Conservation (phyloP, 2,888 invertebrate genomes). For the Hypomecis punctinalis region DNA sequence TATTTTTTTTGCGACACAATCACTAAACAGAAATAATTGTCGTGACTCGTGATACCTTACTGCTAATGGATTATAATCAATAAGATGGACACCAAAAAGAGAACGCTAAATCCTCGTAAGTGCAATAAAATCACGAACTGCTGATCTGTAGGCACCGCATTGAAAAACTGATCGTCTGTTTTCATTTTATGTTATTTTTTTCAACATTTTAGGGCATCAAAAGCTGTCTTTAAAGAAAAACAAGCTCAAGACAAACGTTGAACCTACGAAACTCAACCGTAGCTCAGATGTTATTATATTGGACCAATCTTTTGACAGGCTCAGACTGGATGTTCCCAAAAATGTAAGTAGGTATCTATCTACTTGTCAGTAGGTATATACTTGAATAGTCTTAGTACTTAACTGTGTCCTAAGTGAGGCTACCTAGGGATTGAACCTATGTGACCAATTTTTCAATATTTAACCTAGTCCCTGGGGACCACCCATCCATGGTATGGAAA, state of each 20-base stretch:
- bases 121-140: conserved; percentile 15
- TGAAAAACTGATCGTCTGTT: not conserved
- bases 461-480: no score
- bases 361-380: not conserved
- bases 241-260: conserved; percentile 52
- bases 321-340: conserved; percentile 58
- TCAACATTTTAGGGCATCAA: conserved; percentile 68
- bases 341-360: conserved; percentile 59
- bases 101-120: conserved; percentile 64
- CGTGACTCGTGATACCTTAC: no score
- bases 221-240: conserved; percentile 76
- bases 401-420: no score
- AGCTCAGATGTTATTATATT: conserved; percentile 69
- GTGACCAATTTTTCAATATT: no score
- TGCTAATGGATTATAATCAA: not conserved
- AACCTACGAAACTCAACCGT: conserved; percentile 54
- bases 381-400: no score
- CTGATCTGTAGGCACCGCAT: no score
- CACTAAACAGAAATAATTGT: no score
- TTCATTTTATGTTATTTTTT: no score
- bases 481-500: no score
- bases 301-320: conserved; percentile 74
- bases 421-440: no score
- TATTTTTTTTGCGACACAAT: no score
- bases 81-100: conserved; percentile 59